Evolutionary conservation across 1,140 invertebrate species (phyloP).

Genomic region (Octopus bimaculoides): DNA sequence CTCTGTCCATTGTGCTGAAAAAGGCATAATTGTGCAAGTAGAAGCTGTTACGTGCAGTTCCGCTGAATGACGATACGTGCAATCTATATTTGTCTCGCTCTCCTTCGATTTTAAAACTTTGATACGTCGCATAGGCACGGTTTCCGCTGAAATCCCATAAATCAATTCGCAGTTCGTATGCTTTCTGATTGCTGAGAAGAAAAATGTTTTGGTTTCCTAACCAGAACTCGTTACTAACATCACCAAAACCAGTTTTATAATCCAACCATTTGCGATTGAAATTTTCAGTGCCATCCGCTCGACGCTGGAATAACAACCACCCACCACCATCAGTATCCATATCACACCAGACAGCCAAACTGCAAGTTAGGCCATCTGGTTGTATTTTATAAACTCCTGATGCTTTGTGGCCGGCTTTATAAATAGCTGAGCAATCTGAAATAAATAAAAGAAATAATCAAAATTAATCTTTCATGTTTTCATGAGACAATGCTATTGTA

Average conservation of each 20-base stretch:
- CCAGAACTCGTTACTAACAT: constrained; percentile 62
- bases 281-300: constrained; percentile 66
- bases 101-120: constrained; percentile 66
- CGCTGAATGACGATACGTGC: constrained; percentile 62
- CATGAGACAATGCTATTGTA: background rate
- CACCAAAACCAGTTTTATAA: constrained; percentile 27
- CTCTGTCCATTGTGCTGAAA: constrained; percentile 69
- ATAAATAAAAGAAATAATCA: background rate
- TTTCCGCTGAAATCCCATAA: constrained; percentile 63
- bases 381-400: constrained; percentile 68
- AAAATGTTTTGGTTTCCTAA: constrained; percentile 64
- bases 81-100: constrained; percentile 67
- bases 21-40: constrained; percentile 67
- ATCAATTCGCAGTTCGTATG: constrained; percentile 65
- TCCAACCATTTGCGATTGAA: constrained; percentile 32
- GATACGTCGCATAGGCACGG: constrained; percentile 63
- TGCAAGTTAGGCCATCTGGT: constrained; percentile 66
- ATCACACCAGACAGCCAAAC: constrained; percentile 73
- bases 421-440: constrained; percentile 18
- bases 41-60: constrained; percentile 60
- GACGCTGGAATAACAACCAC: constrained; percentile 78
- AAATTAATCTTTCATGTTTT: background rate
- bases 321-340: constrained; percentile 79
- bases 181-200: constrained; percentile 43
- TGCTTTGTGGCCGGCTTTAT: constrained; percentile 8